These are phyloP conservation scores for Pristionchus mayeri DNA, from an alignment of 2,888 invertebrate species.

Conservation along the genomic window DNA sequence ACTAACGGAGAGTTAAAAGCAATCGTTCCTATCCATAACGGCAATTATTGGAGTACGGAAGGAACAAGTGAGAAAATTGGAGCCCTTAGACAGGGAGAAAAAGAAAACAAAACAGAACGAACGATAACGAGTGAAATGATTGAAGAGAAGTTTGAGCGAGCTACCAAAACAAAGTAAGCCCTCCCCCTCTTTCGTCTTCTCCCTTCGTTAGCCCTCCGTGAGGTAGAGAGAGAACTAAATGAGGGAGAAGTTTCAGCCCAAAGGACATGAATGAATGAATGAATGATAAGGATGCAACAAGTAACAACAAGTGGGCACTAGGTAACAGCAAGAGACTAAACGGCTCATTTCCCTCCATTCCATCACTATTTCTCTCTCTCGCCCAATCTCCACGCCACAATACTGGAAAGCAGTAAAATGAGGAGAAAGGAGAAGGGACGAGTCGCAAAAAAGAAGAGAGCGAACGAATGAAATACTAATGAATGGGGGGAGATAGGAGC, in stretches of 20 bases:
- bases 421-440: conserved; percentile 1
- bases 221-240: not conserved
- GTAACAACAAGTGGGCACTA: not conserved
- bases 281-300: conserved; percentile 20
- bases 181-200: not conserved
- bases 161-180: not conserved
- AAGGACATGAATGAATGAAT: not conserved
- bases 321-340: not conserved
- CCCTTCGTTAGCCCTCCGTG: too few species aligned
- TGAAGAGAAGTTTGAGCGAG: not conserved
- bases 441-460: conserved; percentile 1
- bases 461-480: conserved; percentile 6
- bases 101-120: conserved; percentile 19
- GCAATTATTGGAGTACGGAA: not conserved
- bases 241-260: not conserved
- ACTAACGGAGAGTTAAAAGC: too few species aligned
- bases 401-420: conserved; percentile 29
- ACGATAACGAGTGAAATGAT: conserved; percentile 25
- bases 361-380: not conserved
- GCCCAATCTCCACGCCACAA: not conserved
- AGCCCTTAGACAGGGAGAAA: not conserved
- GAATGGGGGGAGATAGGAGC: not conserved
- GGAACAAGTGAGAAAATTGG: not conserved
- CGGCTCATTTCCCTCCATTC: not conserved
- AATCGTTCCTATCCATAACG: too few species aligned